These are phyloP conservation scores for Sciurus niger DNA, from an alignment of 2,113 vertebrate genomes.

Conservation along the genomic window DNA sequence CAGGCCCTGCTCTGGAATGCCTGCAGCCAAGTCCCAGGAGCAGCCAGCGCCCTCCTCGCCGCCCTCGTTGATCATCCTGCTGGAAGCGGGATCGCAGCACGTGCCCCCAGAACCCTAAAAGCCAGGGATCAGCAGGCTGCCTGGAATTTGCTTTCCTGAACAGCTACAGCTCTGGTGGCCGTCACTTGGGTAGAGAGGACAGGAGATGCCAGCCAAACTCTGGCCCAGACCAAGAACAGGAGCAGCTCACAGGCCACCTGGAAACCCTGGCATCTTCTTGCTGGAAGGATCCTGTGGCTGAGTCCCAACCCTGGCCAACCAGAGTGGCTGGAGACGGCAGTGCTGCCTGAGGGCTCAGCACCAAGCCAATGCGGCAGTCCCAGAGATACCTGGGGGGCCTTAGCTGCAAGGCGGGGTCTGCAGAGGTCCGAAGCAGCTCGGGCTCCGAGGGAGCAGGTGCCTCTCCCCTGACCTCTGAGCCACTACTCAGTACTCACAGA, in stretches of 20 bases:
- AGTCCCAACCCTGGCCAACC: background rate
- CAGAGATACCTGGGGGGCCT: background rate
- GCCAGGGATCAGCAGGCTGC: background rate
- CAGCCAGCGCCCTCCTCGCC: conserved; percentile 39
- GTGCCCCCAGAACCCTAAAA: background rate
- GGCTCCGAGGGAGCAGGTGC: background rate
- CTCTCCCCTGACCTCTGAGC: background rate
- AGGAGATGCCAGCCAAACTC: too few relatives aligned
- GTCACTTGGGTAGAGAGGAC: rapidly evolving
- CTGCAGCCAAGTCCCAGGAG: background rate
- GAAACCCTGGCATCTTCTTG: rapidly evolving
- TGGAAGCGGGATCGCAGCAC: background rate
- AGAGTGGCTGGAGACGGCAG: background rate
- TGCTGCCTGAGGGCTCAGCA: background rate
- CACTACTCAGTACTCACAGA: too few relatives aligned
- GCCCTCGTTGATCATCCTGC: conserved; percentile 59
- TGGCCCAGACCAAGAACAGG: background rate
- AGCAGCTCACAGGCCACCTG: background rate
- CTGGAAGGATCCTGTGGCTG: background rate
- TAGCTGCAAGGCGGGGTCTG: too few relatives aligned
- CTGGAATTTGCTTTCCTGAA: background rate
- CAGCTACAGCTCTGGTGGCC: background rate
- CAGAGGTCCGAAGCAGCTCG: background rate
- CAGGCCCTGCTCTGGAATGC: conserved; percentile 71
- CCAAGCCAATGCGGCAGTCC: rapidly evolving